Evolutionary conservation across 2,797 vertebrate genomes (phyloP), one percentile per base, ranked within the genome.

Genomic region (Gouania willdenowi): DNA sequence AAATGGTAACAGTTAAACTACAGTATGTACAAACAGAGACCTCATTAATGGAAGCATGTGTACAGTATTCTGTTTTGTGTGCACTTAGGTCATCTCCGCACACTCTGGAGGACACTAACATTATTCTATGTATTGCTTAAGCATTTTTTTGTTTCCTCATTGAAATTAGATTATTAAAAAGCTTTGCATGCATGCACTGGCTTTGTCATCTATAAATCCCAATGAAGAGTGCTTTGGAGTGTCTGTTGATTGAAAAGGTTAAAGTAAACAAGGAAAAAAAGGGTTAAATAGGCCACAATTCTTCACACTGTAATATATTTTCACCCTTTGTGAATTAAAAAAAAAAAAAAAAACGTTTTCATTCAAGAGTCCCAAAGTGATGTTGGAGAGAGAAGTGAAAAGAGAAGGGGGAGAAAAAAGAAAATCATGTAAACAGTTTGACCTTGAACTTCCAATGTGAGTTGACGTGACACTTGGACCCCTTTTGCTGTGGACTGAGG

Each of bases 61-160:
- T 69, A 71, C 63, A 46, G 38, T 67, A 45, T 12, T 68, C 58
- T 58, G 54, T 26, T 58, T 61, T 56, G 42, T 2, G 17, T 75
- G 75, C 77, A 65, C 75, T 50, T 25, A 25, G 31, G 56, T 65
- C 44, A 49, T 46, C 23, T 54, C 41, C 41, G 52, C 73, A 71
- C 75, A 71, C 41, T 12, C 33, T 27, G 24, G 37, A 50, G 42
- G 69, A 77, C 23, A 45, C 54, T 24, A 70, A 72, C 48, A 42
- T 64, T 6, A 35, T 34, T 66, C 27, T 61, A 75, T 66, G 55
- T 83, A 84, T 84, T 84, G 82, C 81, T 79, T 72, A 74, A 75
- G 70, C 66, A 58, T 75, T 66, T 67, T 65, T 73, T 64, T 72
- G 55, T 54, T n/a, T n/a, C n/a, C n/a, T n/a, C n/a, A n/a, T n/a